Evolutionary conservation across 2,113 vertebrate species (phyloP).

Genomic region (Chamaetylas fuelleborni): DNA sequence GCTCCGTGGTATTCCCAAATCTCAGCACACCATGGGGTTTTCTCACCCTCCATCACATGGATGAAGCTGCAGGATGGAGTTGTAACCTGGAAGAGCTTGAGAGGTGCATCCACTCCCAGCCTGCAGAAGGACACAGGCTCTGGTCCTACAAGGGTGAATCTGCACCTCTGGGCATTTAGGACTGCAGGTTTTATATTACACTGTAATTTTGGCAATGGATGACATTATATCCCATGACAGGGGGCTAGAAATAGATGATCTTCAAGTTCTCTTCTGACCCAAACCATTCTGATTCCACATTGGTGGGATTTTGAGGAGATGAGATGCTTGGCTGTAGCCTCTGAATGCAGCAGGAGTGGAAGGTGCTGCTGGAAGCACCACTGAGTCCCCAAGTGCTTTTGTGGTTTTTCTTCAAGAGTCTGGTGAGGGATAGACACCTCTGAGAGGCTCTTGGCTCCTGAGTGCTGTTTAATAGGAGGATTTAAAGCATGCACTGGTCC

Average conservation of each 20-base stretch:
- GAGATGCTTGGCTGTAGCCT: not conserved
- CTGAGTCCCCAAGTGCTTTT: not conserved
- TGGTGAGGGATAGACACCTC: not conserved
- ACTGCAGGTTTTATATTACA: not conserved
- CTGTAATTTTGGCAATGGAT: not conserved
- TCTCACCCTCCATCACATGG: not conserved
- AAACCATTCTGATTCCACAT: not conserved
- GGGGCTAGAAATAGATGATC: not conserved
- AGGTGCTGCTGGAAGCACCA: not conserved
- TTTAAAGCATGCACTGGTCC: not conserved
- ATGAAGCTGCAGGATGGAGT: not conserved
- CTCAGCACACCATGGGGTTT: rapidly evolving
- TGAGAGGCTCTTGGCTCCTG: not conserved
- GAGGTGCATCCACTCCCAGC: not conserved
- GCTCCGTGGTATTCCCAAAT: not conserved
- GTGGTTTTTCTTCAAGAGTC: not conserved
- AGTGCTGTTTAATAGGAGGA: not conserved
- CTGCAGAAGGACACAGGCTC: not conserved
- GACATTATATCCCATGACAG: not conserved
- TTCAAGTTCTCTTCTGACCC: not conserved
- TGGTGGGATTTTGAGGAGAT: not conserved
- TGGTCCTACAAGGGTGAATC: rapidly evolving
- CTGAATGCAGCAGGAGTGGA: not conserved
- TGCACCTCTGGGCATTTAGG: not conserved
- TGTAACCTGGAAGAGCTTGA: not conserved